Evolutionary conservation across 2,113 vertebrate species (phyloP), one percentile per base, ranked within the genome.

Genomic region (Microcebus ravelobensis): DNA sequence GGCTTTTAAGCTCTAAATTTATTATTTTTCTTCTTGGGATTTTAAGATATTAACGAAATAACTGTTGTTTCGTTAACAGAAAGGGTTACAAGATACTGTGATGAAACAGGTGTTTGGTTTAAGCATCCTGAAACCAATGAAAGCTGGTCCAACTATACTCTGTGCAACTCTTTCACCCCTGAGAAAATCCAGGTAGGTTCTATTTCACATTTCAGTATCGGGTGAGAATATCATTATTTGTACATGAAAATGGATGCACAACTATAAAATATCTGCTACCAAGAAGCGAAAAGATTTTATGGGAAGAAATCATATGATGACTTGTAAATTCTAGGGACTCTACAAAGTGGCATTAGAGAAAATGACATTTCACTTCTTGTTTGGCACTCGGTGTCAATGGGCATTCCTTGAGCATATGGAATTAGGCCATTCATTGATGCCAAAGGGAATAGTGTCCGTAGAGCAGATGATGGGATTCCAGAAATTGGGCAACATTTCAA

Each of bases 111-210:
- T 39, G 99, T 98, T 91, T 99, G 99, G 99, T 99, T 99, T 97
- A 99, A 99, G 31, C 99, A 99, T 96, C 99, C 99, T 7, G 99
- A 99, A 87, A 99, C 98, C 97, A 99, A 99, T 97, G 98, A 99
- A 84, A 99, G 99, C 3, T 99, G 99, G 99, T 99, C 99, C 97
- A 99, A 99, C 98, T 99, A 99, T 57, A 99, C 99, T 15, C 98
- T 99, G 95, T 99, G 99, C 97, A 99, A 99, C 8, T 99, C 99
- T 67, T 99, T 99, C 98, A 99, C 99, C 10, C 98, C 98, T 31
- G 99, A 99, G 90, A 99, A 99, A 90, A 0, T 99, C 85, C 99
- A 99, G 99, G 99, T 99, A 98, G 21, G 98, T 20, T 68, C 15
- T 20, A 39, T 3, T 87, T 94, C 65, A 76, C 80, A 77, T 55